Conservation (phyloP, 1,140 invertebrate species). For the Conus ventricosus region DNA sequence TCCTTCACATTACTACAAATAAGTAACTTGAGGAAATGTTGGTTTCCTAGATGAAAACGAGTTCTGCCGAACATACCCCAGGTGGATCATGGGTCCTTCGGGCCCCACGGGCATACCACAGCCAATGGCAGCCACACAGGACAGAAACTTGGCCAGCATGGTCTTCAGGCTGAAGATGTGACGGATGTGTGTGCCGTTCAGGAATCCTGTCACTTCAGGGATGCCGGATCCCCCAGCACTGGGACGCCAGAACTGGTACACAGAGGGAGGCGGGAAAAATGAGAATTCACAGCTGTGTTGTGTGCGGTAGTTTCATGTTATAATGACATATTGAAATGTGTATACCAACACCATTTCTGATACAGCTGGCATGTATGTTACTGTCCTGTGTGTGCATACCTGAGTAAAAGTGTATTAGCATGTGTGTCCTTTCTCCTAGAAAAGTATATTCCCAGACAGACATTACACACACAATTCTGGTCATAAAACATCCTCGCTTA, state of each 20-base stretch:
- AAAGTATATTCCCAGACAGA: too few relatives aligned
- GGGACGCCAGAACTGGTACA: conserved; percentile 71
- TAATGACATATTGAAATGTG: background rate
- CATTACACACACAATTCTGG: too few relatives aligned
- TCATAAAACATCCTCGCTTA: too few relatives aligned
- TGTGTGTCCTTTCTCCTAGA: too few relatives aligned
- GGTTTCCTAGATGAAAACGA: too few relatives aligned
- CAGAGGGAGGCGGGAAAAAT: background rate
- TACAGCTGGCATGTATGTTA: too few relatives aligned
- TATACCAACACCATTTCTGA: too few relatives aligned
- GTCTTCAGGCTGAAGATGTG: conserved; percentile 75
- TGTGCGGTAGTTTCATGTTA: background rate
- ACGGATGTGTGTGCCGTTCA: conserved; percentile 74
- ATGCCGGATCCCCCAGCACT: conserved; percentile 75
- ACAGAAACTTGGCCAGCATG: conserved; percentile 74
- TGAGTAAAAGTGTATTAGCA: too few relatives aligned
- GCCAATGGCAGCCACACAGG: conserved; percentile 73
- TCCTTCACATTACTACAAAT: too few relatives aligned
- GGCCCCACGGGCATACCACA: conserved; percentile 75
- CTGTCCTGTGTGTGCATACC: too few relatives aligned
- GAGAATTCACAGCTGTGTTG: background rate
- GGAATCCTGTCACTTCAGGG: conserved; percentile 75
- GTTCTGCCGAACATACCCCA: conserved; percentile 61
- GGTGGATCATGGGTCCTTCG: conserved; percentile 75
- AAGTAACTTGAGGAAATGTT: too few relatives aligned